These are phyloP conservation scores for Galaxias olidus DNA, from an alignment of 2,797 vertebrate species.

Conservation along the genomic window DNA sequence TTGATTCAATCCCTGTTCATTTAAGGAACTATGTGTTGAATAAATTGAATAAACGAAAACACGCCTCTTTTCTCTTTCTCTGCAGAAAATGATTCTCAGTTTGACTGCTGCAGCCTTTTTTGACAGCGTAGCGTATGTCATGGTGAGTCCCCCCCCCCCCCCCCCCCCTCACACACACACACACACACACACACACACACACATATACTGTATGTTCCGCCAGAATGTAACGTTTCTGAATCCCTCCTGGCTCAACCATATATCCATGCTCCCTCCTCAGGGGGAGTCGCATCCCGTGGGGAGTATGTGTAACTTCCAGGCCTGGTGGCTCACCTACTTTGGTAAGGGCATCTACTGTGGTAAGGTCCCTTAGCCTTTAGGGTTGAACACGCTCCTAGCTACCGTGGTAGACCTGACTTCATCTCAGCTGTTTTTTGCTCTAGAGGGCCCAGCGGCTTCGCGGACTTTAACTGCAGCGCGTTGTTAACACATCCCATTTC, in stretches of 20 bases:
- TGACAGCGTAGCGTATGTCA: slow-evolving; percentile 81
- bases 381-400: no score
- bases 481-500: no score
- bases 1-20: no score
- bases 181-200: not conserved
- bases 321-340: slow-evolving; percentile 85
- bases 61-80: not conserved
- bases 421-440: no score
- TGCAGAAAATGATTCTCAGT: slow-evolving; percentile 82
- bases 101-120: slow-evolving; percentile 81
- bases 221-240: slow-evolving; percentile 9
- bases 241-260: slow-evolving; percentile 1
- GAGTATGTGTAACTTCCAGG: slow-evolving; percentile 78
- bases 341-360: slow-evolving; percentile 68
- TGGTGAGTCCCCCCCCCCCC: slow-evolving; percentile 69
- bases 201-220: slow-evolving; percentile 8
- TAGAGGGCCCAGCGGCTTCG: no score
- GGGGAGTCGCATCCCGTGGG: slow-evolving; percentile 74
- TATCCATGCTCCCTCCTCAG: slow-evolving; percentile 48
- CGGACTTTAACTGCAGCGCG: no score
- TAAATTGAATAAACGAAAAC: no score
- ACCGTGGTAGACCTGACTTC: no score
- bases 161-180: not conserved
- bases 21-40: no score
- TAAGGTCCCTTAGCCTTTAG: not conserved